Conservation (phyloP, 2,797 vertebrate genomes). For the Anguilla pacifica region DNA sequence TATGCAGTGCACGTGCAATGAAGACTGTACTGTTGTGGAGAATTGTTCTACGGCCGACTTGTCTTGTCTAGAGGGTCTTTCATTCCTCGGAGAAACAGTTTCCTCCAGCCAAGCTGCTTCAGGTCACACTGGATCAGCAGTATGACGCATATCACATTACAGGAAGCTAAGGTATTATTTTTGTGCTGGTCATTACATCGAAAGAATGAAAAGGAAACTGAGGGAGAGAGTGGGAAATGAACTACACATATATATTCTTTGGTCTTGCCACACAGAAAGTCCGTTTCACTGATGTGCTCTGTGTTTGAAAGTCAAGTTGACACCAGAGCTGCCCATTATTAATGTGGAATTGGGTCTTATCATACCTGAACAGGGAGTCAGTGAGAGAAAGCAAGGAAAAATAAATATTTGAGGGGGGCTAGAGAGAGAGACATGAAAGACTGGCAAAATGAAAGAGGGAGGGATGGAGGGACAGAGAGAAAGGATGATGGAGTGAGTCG, state of each 20-base stretch:
- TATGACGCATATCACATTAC: too few relatives aligned
- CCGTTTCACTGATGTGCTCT: neutral
- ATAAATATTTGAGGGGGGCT: neutral
- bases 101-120: neutral
- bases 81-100: neutral
- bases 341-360: slow-evolving; percentile 27
- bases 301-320: neutral
- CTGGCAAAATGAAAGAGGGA: neutral
- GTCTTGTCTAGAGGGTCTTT: neutral
- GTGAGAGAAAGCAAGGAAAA: slow-evolving; percentile 15
- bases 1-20: neutral
- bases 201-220: slow-evolving; percentile 12
- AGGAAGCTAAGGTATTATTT: neutral
- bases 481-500: neutral
- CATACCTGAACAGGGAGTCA: slow-evolving; percentile 18
- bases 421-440: neutral
- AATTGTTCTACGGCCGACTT: neutral
- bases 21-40: neutral
- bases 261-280: neutral
- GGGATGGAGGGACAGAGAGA: neutral
- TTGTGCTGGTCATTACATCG: neutral
- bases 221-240: slow-evolving; percentile 10
- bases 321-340: slow-evolving; percentile 29
- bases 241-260: neutral
- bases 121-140: neutral